Evolutionary conservation across 2,888 invertebrate genomes (phyloP), one percentile per base, ranked within the genome.

Genomic region (Trichogramma evanescens): DNA sequence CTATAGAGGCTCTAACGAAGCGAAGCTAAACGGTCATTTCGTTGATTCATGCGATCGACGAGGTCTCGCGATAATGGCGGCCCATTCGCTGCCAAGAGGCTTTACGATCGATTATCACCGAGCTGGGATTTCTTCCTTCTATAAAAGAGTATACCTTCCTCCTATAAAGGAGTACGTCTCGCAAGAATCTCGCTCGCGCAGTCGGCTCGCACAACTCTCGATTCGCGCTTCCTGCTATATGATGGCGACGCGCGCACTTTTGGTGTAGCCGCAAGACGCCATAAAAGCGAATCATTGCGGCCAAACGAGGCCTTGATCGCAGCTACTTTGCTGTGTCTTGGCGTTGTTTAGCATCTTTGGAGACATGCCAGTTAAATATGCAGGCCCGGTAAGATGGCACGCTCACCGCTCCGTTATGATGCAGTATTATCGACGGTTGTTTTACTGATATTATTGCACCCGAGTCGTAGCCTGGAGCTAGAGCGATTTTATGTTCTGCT

Each of bases 91-190:
- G 63, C 62, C 26, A 26, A 26, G 26, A 26, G 68, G 69, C 67
- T 76, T 75, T 76, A 75, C 72, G 74, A 74, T 72, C 75, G 74
- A 76, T 76, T 76, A 76, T 76, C 74, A 69, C 69, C 56, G 13
- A 38, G 13, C 51, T 26, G 60, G 63, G 62, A 66, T 68, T 65
- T 66, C 62, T 66, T 60, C 55, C 57, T 59, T 43, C 26, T 26
- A 26, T 26, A 26, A 26, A 26, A 26, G 26, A 26, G 26, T 26
- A 26, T 26, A 26, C 26, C 26, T 26, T 26, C 26, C 26, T 26
- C 26, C 26, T 26, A 26, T 26, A 26, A 26, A 38, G 50, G 62
- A 54, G 67, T 59, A 62, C 56, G 59, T 62, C 58, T 49, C 63
- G 63, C 54, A 48, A 54, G 57, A 65, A 63, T 6, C 40, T 7